phyloP scores from a whole-genome alignment of 1,140 invertebrate species.

The Heliothis virescens region DNA sequence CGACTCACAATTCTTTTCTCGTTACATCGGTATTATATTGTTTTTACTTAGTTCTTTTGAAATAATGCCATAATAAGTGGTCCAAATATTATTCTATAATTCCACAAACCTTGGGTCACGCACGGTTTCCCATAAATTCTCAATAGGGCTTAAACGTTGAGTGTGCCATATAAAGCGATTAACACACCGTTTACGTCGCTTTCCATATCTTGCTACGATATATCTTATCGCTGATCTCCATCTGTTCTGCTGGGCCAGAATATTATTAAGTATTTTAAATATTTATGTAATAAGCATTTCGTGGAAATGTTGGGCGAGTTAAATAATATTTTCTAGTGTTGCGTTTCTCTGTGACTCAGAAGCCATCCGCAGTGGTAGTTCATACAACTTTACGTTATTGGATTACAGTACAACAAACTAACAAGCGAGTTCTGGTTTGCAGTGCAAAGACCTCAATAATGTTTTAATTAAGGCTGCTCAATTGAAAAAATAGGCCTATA shows the following conservation, averaged over 20 bases:
- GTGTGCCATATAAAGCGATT: not conserved
- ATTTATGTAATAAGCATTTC: slow-evolving; percentile 3
- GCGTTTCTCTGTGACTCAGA: too few relatives aligned
- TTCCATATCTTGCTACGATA: not conserved
- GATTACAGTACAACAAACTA: not conserved
- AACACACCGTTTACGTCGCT: not conserved
- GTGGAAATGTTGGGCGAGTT: not conserved
- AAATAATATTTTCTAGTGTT: not conserved
- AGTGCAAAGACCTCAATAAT: not conserved
- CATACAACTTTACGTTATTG: not conserved
- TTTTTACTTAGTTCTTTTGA: not conserved
- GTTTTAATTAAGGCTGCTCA: not conserved
- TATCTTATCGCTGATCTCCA: slow-evolving; percentile 30
- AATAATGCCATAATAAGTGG: not conserved
- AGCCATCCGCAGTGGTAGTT: not conserved
- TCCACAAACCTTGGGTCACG: not conserved
- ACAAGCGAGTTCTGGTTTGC: not conserved
- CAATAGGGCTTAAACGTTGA: not conserved
- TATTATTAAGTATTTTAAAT: not conserved
- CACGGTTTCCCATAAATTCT: not conserved
- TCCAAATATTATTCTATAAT: not conserved
- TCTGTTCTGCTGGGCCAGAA: not conserved
- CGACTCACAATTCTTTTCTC: too few relatives aligned
- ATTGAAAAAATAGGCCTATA: not conserved
- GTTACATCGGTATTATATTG: too few relatives aligned